Conservation (phyloP, 2,797 vertebrate genomes). For the Rhinogobio ventralis region DNA sequence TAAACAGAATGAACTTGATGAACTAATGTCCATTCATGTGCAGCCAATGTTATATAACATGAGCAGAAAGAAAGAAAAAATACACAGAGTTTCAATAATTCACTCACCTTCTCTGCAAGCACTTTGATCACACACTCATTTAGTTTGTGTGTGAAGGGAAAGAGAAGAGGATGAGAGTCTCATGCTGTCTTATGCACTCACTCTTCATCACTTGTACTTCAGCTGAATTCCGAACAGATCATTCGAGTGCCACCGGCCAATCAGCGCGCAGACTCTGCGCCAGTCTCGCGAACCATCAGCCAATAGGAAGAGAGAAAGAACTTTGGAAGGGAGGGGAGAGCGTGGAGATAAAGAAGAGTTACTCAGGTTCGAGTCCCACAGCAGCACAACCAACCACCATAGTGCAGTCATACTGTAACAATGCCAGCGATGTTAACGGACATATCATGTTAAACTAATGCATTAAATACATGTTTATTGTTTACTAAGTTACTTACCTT, state of each 20-base stretch:
- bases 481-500: no score
- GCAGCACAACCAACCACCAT: neutral
- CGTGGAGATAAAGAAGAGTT: constrained; percentile 37
- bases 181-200: constrained; percentile 33
- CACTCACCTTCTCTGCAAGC: constrained; percentile 34
- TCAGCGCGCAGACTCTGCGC: constrained; percentile 62
- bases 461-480: neutral
- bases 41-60: neutral
- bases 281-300: constrained; percentile 73
- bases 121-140: neutral
- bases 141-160: constrained; percentile 7
- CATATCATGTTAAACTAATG: neutral
- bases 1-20: neutral
- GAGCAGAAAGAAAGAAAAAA: neutral
- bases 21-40: neutral
- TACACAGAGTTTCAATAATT: neutral
- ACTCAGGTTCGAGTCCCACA: constrained; percentile 32
- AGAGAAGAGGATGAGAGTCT: neutral
- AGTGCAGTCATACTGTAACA: neutral
- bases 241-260: constrained; percentile 79
- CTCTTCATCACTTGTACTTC: constrained; percentile 63
- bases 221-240: constrained; percentile 72
- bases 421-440: neutral
- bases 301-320: constrained; percentile 49
- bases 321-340: constrained; percentile 21